Evolutionary conservation across 2,888 invertebrate genomes (phyloP), one percentile per base, ranked within the genome.

Genomic region (Parelbella ahira): DNA sequence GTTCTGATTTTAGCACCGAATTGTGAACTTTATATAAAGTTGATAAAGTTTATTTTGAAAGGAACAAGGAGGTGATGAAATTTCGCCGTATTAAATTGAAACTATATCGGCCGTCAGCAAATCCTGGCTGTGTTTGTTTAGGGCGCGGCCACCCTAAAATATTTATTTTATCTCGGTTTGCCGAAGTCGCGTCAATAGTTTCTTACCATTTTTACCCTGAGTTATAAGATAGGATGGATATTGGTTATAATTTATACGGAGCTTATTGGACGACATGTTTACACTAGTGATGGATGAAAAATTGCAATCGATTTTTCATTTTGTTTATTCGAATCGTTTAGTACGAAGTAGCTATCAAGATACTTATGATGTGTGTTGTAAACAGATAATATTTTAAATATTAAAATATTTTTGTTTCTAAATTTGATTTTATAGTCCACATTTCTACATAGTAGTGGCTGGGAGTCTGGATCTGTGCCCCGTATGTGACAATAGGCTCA

Each of bases 101-200:
- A 83, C 77, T 82, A 82, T 83, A 84, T 83, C 86, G 78, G 58
- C 83, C 83, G 87, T 86, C 87, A 83, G 87, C 87, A 84, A 87
- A 86, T 84, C 82, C 76, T 69, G 72, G 66, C 69, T 69, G 62
- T 87, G 87, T 87, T 86, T 86, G 81, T 84, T 86, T 86, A 87
- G 87, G 86, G 75, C 78, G 75, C 73, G 79, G 71, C 86, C 84
- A 83, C 87, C 87, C 87, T 82, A 82, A 84, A 84, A 87, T 87
- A 87, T 87, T 87, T 86, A 84, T 86, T 84, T 80, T 86, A 86
- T 83, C 83, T 82, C 60, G 84, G 87, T 86, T 84, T 83, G 82
- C 84, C 83, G 84, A 77, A 79, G 80, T 79, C 81, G 68, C 84
- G 82, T 83, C 86, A 80, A 83, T 78, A 84, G 81, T 78, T 76